Conservation (phyloP, 2,797 vertebrate species). For the Phataginus tetradactyla region DNA sequence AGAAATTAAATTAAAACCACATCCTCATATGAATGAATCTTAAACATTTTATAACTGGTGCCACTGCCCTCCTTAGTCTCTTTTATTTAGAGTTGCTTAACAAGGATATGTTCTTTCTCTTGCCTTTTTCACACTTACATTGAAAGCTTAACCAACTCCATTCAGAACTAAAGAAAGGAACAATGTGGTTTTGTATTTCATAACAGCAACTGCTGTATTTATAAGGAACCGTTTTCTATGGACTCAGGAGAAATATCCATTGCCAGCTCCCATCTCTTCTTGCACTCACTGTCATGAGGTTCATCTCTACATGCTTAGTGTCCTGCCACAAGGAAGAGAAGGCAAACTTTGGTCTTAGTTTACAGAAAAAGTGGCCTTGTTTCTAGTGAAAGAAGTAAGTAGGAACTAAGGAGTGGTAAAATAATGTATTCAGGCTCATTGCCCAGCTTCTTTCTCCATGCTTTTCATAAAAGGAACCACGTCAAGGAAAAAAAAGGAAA, state of each 20-base stretch:
- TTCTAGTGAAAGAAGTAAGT: constrained; percentile 55
- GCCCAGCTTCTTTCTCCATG: constrained; percentile 56
- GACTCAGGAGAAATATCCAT: constrained; percentile 53
- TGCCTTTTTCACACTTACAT: constrained; percentile 81
- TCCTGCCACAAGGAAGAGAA: constrained; percentile 45
- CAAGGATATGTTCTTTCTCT: constrained; percentile 80
- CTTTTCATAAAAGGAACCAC: constrained; percentile 65
- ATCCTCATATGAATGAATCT: constrained; percentile 82
- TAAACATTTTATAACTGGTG: constrained; percentile 83
- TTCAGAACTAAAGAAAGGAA: constrained; percentile 79
- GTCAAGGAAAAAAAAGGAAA: constrained; percentile 54
- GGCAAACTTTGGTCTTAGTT: neutral
- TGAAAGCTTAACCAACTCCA: constrained; percentile 80
- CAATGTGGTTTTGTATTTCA: constrained; percentile 72
- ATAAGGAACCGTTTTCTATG: constrained; percentile 57
- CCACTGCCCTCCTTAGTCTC: constrained; percentile 81
- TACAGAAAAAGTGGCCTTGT: constrained; percentile 31
- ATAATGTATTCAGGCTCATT: constrained; percentile 69
- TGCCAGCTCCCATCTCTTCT: constrained; percentile 53
- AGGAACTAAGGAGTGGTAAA: constrained; percentile 48
- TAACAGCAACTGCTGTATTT: constrained; percentile 66
- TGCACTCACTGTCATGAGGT: constrained; percentile 71
- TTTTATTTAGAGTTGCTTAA: constrained; percentile 83
- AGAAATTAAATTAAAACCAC: constrained; percentile 86
- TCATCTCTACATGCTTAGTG: constrained; percentile 73